Conservation (phyloP, 2,113 vertebrate genomes). For the Silurus meridionalis region DNA sequence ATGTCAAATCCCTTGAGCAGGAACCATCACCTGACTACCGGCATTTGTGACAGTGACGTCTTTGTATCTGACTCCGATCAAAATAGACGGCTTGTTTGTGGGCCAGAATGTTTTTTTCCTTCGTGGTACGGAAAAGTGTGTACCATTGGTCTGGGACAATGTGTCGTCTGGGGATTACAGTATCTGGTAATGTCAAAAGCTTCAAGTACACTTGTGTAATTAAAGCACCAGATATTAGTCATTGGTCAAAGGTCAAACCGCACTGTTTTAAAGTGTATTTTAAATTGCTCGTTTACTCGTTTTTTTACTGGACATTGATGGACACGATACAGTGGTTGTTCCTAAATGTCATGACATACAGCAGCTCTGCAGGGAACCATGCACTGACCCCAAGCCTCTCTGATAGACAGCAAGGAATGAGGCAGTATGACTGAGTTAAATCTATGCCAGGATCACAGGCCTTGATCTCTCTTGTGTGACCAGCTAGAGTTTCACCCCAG, state of each 20-base stretch:
- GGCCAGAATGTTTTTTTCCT: conserved; percentile 26
- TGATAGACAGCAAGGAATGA: conserved; percentile 15
- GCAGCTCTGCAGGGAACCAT: conserved; percentile 2
- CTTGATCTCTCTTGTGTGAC: conserved; percentile 32
- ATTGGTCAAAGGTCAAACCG: background rate
- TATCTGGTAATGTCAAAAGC: background rate
- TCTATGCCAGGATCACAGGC: conserved; percentile 20
- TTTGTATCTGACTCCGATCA: conserved; percentile 26
- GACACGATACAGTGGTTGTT: background rate
- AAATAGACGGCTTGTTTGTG: conserved; percentile 11
- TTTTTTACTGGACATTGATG: background rate
- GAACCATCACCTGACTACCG: conserved; percentile 23
- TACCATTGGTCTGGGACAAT: background rate
- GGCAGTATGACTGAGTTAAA: background rate
- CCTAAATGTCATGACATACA: conserved; percentile 14
- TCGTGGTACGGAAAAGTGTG: background rate
- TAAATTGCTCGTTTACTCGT: background rate
- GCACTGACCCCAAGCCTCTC: conserved; percentile 6
- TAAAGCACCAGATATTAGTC: background rate
- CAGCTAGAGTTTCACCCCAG: conserved; percentile 21
- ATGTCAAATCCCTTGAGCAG: conserved; percentile 23
- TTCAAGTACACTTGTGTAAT: background rate
- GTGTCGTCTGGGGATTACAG: background rate
- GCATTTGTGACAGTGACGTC: conserved; percentile 33
- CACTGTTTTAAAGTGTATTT: background rate